Evolutionary conservation across 1,140 invertebrate genomes (phyloP).

Genomic region (Pseudomyrmex dendroicus): DNA sequence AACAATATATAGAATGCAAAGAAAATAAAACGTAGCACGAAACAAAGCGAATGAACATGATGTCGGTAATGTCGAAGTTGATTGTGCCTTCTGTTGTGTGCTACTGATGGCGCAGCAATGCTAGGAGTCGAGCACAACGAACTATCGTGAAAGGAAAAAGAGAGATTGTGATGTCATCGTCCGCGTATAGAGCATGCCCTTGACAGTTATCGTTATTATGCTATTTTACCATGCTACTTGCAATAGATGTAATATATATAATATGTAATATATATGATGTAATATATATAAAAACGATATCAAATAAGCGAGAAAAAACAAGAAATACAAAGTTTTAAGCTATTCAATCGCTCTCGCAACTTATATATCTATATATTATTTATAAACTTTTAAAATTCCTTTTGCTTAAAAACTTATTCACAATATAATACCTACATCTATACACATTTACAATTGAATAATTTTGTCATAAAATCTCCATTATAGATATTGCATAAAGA

Average conservation of each 20-base stretch:
- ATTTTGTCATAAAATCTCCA: neutral
- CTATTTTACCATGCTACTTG: slow-evolving; percentile 43
- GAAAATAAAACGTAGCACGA: neutral
- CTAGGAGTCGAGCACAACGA: slow-evolving; percentile 3
- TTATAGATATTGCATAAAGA: neutral
- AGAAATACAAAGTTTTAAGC: neutral
- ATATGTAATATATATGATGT: too few relatives aligned
- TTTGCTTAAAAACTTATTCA: neutral
- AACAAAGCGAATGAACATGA: neutral
- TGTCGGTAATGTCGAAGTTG: slow-evolving; percentile 62
- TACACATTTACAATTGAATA: neutral
- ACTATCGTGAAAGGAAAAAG: slow-evolving; percentile 47
- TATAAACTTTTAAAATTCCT: slow-evolving; percentile 11
- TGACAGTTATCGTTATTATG: slow-evolving; percentile 63
- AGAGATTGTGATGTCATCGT: slow-evolving; percentile 64
- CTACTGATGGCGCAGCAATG: slow-evolving; percentile 60
- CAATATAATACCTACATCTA: neutral
- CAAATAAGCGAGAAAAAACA: neutral
- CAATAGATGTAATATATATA: too few relatives aligned
- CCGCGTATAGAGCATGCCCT: slow-evolving; percentile 59
- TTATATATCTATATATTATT: neutral
- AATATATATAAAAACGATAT: neutral
- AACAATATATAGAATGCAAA: too few relatives aligned
- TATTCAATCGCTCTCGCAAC: neutral
- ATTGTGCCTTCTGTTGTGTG: neutral